These are phyloP conservation scores for Drosophila busckii DNA, from an alignment of 1,140 invertebrate species.

Conservation along the genomic window DNA sequence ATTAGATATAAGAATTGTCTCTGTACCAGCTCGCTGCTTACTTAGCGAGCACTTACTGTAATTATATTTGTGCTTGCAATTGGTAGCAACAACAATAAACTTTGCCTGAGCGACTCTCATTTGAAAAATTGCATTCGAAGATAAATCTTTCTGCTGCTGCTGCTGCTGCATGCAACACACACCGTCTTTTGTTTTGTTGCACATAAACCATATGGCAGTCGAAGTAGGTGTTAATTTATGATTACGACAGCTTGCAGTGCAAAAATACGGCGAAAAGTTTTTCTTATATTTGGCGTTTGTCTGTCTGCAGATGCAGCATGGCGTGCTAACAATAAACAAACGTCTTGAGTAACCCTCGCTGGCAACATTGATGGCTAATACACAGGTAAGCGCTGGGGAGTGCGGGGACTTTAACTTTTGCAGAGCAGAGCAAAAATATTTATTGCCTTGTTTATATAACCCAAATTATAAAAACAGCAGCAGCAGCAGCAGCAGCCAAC, in stretches of 20 bases:
- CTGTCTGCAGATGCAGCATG: slow-evolving; percentile 9
- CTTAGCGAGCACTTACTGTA: no score
- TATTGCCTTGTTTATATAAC: slow-evolving; percentile 66
- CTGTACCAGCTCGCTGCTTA: no score
- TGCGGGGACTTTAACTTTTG: slow-evolving; percentile 17
- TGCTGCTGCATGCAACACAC: no score
- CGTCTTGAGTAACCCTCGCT: slow-evolving; percentile 8
- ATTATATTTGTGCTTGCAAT: no score
- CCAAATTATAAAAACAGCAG: slow-evolving; percentile 66
- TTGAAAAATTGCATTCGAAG: slow-evolving; percentile 53
- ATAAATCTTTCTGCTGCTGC: slow-evolving; percentile 61
- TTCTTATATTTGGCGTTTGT: slow-evolving; percentile 51
- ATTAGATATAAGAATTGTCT: no score
- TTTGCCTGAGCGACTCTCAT: slow-evolving; percentile 51
- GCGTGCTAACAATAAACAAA: neutral
- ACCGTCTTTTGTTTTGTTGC: no score
- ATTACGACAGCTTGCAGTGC: slow-evolving; percentile 48
- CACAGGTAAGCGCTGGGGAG: slow-evolving; percentile 5
- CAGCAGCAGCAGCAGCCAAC: neutral
- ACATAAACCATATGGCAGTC: slow-evolving; percentile 59
- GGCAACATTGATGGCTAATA: neutral
- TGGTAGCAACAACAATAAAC: slow-evolving; percentile 21
- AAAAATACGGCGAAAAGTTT: slow-evolving; percentile 10
- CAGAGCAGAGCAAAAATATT: slow-evolving; percentile 42
- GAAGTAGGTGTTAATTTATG: slow-evolving; percentile 66